Evolutionary conservation across 2,888 invertebrate species (phyloP), one percentile per base, ranked within the genome.

Genomic region (Anticlea derivata): DNA sequence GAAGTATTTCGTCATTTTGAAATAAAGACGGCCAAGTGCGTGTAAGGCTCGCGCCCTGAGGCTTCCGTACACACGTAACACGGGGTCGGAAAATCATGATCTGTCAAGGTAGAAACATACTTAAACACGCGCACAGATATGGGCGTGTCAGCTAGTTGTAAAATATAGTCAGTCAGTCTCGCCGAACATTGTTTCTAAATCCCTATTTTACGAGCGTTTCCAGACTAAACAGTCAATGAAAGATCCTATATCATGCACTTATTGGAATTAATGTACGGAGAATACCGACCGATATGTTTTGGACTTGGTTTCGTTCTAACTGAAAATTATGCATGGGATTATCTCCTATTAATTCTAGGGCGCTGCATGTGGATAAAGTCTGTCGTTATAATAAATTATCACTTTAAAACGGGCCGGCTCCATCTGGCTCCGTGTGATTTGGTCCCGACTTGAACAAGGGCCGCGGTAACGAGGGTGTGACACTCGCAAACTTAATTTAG

Each of bases 401-500:
- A 66, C 60, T 70, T 73, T 69, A 68, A 68, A 73, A 62, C 65
- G 51, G 43, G 53, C 52, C 55, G 52, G 64, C 60, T 69, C 65
- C 75, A 71, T 73, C 71, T 75, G 75, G 71, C 49, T 50, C 45
- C 50, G 57, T 58, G 59, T 67, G 72, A 68, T 70, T 68, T 61
- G 60, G 59, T 58, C 61, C 24, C 23, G 27, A 12, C 6, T 37
- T 63, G 49, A 58, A 46, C 52, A 46, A 52, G 51, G 50, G 51
- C 40, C 43, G 52, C 50, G 43, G 58, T 73, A 75, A 80, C 78
- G 70, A 82, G 78, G 82, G 79, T 79, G 74, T 70, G 80, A 79
- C 78, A 78, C 55, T 70, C 58, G 65, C 70, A 70, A 78, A 80
- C 74, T 78, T 77, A 70, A 75, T 78, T 78, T 74, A 65, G 60